A percentile compares a stretch with the other conserved stretches of the same genome.
phyloP scores from a whole-genome alignment of 2,888 invertebrate species.

The Neria commutata region DNA sequence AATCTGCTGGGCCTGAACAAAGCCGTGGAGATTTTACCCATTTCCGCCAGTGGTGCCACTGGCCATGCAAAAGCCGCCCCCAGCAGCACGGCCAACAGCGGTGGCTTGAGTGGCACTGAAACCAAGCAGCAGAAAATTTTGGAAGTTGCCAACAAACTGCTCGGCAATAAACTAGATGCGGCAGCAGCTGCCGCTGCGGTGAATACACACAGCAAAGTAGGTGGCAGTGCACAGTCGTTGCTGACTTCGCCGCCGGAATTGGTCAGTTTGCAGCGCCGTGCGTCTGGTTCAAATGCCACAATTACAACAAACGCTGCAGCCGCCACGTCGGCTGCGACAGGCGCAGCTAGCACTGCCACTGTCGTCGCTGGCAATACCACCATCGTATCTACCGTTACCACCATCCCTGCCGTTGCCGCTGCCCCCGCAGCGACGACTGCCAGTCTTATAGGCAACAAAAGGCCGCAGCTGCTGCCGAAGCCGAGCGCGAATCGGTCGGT shows the following conservation, averaged over 20 bases:
- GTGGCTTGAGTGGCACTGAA: slow-evolving; percentile 15
- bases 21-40: slow-evolving; percentile 55
- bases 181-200: slow-evolving; percentile 26
- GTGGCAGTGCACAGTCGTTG: slow-evolving; percentile 31
- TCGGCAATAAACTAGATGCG: slow-evolving; percentile 43
- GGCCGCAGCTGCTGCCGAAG: slow-evolving; percentile 30
- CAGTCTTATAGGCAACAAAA: slow-evolving; percentile 34
- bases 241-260: slow-evolving; percentile 65
- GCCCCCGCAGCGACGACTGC: background rate
- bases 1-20: slow-evolving; percentile 52
- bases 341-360: slow-evolving; percentile 58
- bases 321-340: slow-evolving; percentile 53
- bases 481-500: slow-evolving; percentile 20
- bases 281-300: slow-evolving; percentile 42
- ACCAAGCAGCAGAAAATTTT: slow-evolving; percentile 58
- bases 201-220: slow-evolving; percentile 23
- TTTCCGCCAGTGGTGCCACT: slow-evolving; percentile 28
- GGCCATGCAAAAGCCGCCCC: slow-evolving; percentile 8
- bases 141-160: slow-evolving; percentile 53
- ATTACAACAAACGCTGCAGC: slow-evolving; percentile 45
- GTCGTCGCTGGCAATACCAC: slow-evolving; percentile 44
- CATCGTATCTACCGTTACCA: background rate
- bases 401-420: background rate
- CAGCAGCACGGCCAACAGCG: slow-evolving; percentile 15
- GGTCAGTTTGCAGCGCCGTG: slow-evolving; percentile 67